Base-by-base conservation (phyloP, 2,797 vertebrate species). In the Eutrigla gurnardus region DNA sequence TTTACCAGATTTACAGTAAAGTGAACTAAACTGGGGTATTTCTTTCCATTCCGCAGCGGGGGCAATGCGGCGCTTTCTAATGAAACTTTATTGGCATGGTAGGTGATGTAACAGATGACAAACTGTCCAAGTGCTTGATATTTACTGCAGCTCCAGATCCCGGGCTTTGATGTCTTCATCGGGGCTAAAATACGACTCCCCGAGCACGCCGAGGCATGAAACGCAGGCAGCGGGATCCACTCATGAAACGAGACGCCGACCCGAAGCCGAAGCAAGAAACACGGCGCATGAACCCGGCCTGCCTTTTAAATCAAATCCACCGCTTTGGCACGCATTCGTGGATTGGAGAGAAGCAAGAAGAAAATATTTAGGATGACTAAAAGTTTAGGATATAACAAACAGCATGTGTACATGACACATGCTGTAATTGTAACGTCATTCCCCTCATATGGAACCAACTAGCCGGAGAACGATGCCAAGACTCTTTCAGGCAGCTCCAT, bases 21-120 rank as follows among this genome's bases (percentile, higher is more conserved):
- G 70, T 53, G 70, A 77, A 73, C 74, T 54, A 59, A 62, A 53
- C 64, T 64, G 40, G 81, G 75, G 68, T 72, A 59, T 91, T 91
- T 93, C 85, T 87, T 91, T 91, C 88, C 87, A 71, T 81, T 74
- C 67, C 61, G 36, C 72, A 76, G 81, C 67, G 83, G 60, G 55
- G 69, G 73, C 87, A 70, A 25, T 71, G 81, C 75, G 37, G 83
- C 11, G 52, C 73, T 82, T 88, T 90, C 85, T 80, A 91, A 91
- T 89, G 85, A 87, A 91, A 88, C 86, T 91, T 93, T 92, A 93
- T 90, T 90, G 88, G 88, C 79, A 81, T 86, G 36, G 68, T 81
- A 90, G 89, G 89, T 94, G 93, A 94, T 91, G 92, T 94, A 94
- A 95, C 87, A 80, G 85, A 90, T 87, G 83, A 91, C 88, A 90